Evolutionary conservation across 2,888 invertebrate genomes (phyloP), one percentile per base, ranked within the genome.

Genomic region (Lysandra coridon): DNA sequence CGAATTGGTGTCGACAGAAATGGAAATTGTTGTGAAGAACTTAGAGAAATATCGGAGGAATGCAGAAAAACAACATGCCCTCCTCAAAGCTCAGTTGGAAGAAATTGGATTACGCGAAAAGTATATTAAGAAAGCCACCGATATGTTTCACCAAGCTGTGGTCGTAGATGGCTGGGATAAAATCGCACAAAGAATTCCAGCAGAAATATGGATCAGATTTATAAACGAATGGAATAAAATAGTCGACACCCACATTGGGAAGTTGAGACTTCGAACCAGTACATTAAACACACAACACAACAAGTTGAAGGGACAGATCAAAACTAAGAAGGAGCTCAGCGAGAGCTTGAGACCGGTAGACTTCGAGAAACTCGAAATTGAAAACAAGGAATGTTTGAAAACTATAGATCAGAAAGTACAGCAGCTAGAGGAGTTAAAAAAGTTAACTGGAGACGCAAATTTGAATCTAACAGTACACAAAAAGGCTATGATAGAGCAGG

Each of bases 341-440:
- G 95, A 96, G 81, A 94, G 92, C 76, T 86, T 96, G 1, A 91
- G 95, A 78, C 94, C 95, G 0, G 95, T 96, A 0, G 96, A 96
- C 85, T 96, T 96, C 82, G 95, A 96, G 53, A 95, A 96, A 84
- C 84, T 96, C 3, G 91, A 92, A 83, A 96, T 96, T 53, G 96
- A 96, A 83, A 96, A 96, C 83, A 84, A 92, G 3, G 94, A 95
- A 84, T 93, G 94, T 78, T 78, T 90, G 12, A 87, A 90, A 79
- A 86, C 91, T 4, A 96, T 96, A 74, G 96, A 96, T 0, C 91
- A 94, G 60, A 96, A 96, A 83, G 88, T 94, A 69, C 84, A 85
- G 12, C 95, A 95, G 82, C 83, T 96, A 4, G 87, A 89, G 0
- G 95, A 96, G 78, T 83, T 96, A 80, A 96, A 96, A 83, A 95